Conservation (phyloP, 2,113 vertebrate genomes). For the Sakesphorus luctuosus region DNA sequence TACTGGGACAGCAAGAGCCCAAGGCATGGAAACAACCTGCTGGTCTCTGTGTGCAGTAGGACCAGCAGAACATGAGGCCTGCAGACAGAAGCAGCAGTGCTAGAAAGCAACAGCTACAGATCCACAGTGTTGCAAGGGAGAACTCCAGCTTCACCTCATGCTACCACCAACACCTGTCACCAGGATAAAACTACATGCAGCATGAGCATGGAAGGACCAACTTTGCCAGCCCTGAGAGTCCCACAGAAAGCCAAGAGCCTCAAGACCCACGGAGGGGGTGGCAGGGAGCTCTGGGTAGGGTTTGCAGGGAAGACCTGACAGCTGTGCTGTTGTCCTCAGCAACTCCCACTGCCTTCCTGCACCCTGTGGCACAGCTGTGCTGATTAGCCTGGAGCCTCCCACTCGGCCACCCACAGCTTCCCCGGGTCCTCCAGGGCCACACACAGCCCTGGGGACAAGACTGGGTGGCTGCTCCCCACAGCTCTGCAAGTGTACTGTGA, state of each 20-base stretch:
- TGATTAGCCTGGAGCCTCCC: not conserved
- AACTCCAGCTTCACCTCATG: not conserved
- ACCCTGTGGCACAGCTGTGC: not conserved
- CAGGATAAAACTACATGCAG: not conserved
- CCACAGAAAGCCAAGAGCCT: not conserved
- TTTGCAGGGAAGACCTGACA: not conserved
- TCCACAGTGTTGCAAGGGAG: not conserved
- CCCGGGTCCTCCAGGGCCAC: rapidly evolving
- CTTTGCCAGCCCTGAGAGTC: rapidly evolving
- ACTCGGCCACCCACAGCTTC: rapidly evolving
- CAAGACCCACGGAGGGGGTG: rapidly evolving
- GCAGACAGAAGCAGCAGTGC: not conserved
- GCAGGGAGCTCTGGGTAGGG: not conserved
- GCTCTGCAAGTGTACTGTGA: rapidly evolving
- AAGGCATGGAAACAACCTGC: rapidly evolving
- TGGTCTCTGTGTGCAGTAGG: rapidly evolving
- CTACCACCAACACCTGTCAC: not conserved
- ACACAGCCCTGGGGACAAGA: not conserved
- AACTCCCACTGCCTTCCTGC: not conserved
- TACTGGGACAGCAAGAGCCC: not conserved
- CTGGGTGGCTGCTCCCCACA: rapidly evolving
- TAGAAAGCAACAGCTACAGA: not conserved
- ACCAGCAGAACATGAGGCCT: not conserved
- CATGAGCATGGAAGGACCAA: not conserved
- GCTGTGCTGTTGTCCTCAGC: not conserved